These are phyloP conservation scores for Ganaspis brasiliensis DNA, from an alignment of 2,888 invertebrate genomes.

Conservation along the genomic window DNA sequence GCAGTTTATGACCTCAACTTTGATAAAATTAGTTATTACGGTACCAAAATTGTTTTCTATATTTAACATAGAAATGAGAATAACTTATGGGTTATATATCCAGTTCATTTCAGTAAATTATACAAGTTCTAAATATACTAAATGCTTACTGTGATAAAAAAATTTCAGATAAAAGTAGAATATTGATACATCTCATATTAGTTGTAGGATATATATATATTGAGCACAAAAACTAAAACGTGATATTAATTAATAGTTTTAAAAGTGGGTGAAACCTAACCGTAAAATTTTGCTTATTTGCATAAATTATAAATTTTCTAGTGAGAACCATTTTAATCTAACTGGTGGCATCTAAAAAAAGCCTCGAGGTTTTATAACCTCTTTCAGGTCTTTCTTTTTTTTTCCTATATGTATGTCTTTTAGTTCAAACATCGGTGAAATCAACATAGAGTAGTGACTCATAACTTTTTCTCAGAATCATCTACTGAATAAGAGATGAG, in stretches of 20 bases:
- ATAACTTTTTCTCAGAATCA: slow-evolving; percentile 25
- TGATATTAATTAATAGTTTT: not conserved
- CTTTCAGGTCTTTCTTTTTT: not conserved
- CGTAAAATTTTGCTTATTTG: not conserved
- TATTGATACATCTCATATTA: not conserved
- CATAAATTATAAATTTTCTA: slow-evolving; percentile 27
- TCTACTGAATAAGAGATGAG: slow-evolving; percentile 23
- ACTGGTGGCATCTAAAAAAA: slow-evolving; percentile 2
- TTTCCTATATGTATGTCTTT: not conserved
- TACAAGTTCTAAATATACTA: no score
- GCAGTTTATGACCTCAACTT: not conserved
- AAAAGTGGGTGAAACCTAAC: slow-evolving; percentile 19
- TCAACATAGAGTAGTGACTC: slow-evolving; percentile 20
- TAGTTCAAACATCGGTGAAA: not conserved
- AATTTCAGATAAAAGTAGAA: no score
- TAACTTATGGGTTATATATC: no score
- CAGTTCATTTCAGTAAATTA: no score
- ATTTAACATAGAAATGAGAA: no score
- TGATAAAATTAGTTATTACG: no score
- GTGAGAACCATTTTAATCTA: not conserved
- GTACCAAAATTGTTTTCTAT: no score
- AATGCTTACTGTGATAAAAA: no score
- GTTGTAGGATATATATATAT: not conserved
- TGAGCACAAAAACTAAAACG: no score
- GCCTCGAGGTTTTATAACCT: not conserved